Conservation (phyloP, 2,888 invertebrate genomes). For the Agrochola macilenta region DNA sequence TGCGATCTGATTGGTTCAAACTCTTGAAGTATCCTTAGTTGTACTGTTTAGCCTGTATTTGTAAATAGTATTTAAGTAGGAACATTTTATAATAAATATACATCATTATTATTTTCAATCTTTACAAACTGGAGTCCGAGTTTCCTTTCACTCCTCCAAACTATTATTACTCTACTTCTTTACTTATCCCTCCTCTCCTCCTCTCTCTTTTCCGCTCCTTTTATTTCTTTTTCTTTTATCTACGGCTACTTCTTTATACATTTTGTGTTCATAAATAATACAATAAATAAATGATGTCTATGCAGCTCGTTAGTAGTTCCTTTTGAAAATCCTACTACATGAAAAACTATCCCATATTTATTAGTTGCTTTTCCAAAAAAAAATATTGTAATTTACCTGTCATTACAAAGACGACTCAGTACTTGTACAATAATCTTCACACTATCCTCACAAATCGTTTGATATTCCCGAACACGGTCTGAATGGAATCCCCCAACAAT, state of each 20-base stretch:
- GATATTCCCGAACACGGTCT: conserved; percentile 9
- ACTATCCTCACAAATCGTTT: neutral
- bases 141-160: too few species aligned
- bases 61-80: too few species aligned
- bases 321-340: neutral
- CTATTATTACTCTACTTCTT: too few species aligned
- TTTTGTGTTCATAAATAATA: neutral
- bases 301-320: neutral
- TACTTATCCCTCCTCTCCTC: too few species aligned
- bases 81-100: too few species aligned
- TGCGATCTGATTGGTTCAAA: too few species aligned
- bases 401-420: neutral
- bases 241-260: neutral
- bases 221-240: too few species aligned
- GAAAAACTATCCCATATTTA: neutral
- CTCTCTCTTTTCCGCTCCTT: too few species aligned
- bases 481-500: conserved; percentile 39
- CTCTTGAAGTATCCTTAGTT: too few species aligned
- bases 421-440: conserved; percentile 32
- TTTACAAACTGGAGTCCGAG: too few species aligned
- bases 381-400: neutral
- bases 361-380: neutral
- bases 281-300: neutral
- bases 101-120: too few species aligned
- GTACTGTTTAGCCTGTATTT: too few species aligned